These are phyloP conservation scores for Syngnathus typhle DNA, from an alignment of 2,113 vertebrate species.

Conservation along the genomic window DNA sequence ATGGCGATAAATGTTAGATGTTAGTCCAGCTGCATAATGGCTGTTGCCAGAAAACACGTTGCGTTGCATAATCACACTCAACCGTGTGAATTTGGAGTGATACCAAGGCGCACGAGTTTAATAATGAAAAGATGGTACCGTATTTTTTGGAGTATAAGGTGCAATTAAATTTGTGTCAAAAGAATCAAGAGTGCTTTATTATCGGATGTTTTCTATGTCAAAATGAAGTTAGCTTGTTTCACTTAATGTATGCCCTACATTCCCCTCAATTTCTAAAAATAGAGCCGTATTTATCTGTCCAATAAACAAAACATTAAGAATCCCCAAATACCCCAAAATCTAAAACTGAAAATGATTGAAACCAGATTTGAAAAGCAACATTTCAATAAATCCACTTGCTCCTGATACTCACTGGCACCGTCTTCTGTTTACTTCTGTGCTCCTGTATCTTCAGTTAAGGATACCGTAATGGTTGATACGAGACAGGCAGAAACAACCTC, in stretches of 20 bases:
- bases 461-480: conserved; percentile 50
- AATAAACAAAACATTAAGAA: too few relatives aligned
- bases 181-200: too few relatives aligned
- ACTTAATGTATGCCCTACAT: too few relatives aligned
- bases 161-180: too few relatives aligned
- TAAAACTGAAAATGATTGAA: not conserved
- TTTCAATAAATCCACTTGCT: not conserved
- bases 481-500: conserved; percentile 32
- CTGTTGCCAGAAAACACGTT: not conserved
- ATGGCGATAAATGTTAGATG: not conserved
- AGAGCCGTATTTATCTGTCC: too few relatives aligned
- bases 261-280: too few relatives aligned
- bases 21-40: not conserved
- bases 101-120: too few relatives aligned
- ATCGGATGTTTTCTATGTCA: too few relatives aligned
- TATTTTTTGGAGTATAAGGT: too few relatives aligned
- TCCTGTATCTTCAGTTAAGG: conserved; percentile 26
- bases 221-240: too few relatives aligned
- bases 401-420: conserved; percentile 5
- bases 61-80: not conserved
- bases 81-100: not conserved
- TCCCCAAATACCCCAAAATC: not conserved
- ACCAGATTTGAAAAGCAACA: not conserved
- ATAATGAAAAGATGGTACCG: too few relatives aligned
- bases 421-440: conserved; percentile 16